phyloP scores from a whole-genome alignment of 1,140 invertebrate species.

The Ylistrum balloti region DNA sequence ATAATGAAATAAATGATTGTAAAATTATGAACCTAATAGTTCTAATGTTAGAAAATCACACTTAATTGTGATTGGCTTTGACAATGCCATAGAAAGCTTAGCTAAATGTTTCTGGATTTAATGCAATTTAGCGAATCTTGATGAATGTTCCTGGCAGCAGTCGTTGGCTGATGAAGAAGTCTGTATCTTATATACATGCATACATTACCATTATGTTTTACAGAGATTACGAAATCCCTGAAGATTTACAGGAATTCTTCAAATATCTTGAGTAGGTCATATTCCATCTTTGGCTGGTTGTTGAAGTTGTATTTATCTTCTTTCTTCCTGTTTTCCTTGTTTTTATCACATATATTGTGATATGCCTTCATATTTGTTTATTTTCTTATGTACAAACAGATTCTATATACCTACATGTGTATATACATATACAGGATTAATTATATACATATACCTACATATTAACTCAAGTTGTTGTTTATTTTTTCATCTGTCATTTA shows the following conservation, averaged over 20 bases:
- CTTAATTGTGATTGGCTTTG: not conserved
- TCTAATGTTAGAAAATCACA: too few species aligned
- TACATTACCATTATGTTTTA: slow-evolving; percentile 45
- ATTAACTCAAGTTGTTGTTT: not conserved
- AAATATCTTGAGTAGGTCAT: slow-evolving; percentile 71
- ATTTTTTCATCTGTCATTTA: not conserved
- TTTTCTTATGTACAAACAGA: slow-evolving; percentile 41
- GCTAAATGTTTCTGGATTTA: not conserved
- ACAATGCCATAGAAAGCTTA: not conserved
- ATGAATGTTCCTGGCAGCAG: not conserved
- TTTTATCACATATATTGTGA: slow-evolving; percentile 43
- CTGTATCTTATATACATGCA: not conserved
- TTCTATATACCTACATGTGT: not conserved
- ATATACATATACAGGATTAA: not conserved
- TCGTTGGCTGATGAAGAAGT: not conserved
- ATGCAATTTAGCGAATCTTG: not conserved
- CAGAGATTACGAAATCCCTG: slow-evolving; percentile 66
- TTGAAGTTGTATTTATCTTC: slow-evolving; percentile 11
- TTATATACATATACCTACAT: not conserved
- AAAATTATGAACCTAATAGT: too few species aligned
- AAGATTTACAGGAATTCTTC: slow-evolving; percentile 71
- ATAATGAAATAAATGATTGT: too few species aligned
- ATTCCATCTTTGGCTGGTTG: slow-evolving; percentile 46
- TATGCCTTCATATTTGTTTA: not conserved
- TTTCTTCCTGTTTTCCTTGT: slow-evolving; percentile 43